Evolutionary conservation across 2,113 vertebrate species (phyloP), one percentile per base, ranked within the genome.

Genomic region (Castor canadensis): DNA sequence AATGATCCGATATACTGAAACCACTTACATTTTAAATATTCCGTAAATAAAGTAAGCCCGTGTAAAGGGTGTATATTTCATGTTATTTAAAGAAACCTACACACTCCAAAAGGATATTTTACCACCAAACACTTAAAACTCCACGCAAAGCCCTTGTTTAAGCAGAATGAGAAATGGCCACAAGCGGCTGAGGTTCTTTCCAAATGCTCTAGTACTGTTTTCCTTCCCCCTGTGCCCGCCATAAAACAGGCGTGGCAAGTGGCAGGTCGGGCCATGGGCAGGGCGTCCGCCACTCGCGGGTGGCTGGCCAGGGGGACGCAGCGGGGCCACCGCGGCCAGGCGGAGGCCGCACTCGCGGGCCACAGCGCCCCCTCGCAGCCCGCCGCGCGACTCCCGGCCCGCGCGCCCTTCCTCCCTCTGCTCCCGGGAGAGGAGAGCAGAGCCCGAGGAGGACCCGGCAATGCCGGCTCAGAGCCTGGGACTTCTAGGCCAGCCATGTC

Each of bases 321-420:
- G 40, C 1, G 6, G 64, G 86, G 64, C 2, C 62, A 67, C 66
- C 28, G 66, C n/a, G 13, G 72, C 64, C 6, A 3, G 62, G 45
- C 93, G 43, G 24, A 89, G 76, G 19, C 96, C 90, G 75, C 91
- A 67, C 88, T 64, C 94, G 49, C 95, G 83, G 72, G 97, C 98
- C 98, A 98, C 98, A 98, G 98, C 98, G 98, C 98, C 98, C 98
- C 96, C 98, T 98, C 98, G 98, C 95, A 79, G 96, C 3, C 76
- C 24, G 77, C 67, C 43, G 94, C 88, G 97, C 56, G 97, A 91
- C 88, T 45, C 91, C 69, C 17, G 62, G 49, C 85, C 92, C 24
- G 28, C 20, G 20, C n/a, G n/a, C n/a, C n/a, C n/a, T n/a, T 24
- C 24, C 84, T 1, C 20, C 56, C 67, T 7, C 12, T 28, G 28